Conservation (phyloP, 2,888 invertebrate species). For the Cephus nigrinus region DNA sequence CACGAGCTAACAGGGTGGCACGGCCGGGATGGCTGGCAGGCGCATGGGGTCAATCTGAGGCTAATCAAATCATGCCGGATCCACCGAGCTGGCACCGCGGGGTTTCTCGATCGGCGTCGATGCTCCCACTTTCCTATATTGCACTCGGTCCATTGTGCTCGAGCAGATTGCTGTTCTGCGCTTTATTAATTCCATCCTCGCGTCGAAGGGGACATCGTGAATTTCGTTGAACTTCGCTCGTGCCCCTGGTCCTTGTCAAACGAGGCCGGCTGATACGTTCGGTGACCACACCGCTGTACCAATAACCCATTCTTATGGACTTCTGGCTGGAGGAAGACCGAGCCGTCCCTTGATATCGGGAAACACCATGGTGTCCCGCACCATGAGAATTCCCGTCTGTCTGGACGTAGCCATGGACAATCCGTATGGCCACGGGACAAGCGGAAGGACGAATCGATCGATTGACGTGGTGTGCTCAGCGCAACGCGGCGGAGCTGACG, state of each 20-base stretch:
- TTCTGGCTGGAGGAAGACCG: neutral
- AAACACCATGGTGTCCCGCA: neutral
- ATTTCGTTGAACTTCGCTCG: constrained; percentile 45
- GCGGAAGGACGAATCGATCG: constrained; percentile 39
- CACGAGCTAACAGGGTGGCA: constrained; percentile 9
- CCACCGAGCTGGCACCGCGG: constrained; percentile 37
- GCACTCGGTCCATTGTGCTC: constrained; percentile 30
- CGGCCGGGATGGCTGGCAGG: constrained; percentile 30
- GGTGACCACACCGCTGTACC: neutral
- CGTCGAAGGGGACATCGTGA: constrained; percentile 30
- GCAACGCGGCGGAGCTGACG: neutral
- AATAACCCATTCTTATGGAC: neutral
- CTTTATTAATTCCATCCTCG: constrained; percentile 65
- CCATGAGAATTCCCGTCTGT: constrained; percentile 17
- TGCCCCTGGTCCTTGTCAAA: constrained; percentile 22
- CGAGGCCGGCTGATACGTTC: constrained; percentile 47
- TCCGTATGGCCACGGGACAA: neutral
- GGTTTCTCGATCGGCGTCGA: constrained; percentile 32
- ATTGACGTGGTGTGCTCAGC: constrained; percentile 51
- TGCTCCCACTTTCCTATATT: constrained; percentile 42
- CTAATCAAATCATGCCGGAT: constrained; percentile 66
- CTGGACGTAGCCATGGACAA: constrained; percentile 4
- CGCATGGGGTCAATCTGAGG: constrained; percentile 66
- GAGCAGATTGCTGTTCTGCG: constrained; percentile 58
- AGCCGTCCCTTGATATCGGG: neutral